Evolutionary conservation across 2,113 vertebrate genomes (phyloP).

Genomic region (Mesitornis unicolor): DNA sequence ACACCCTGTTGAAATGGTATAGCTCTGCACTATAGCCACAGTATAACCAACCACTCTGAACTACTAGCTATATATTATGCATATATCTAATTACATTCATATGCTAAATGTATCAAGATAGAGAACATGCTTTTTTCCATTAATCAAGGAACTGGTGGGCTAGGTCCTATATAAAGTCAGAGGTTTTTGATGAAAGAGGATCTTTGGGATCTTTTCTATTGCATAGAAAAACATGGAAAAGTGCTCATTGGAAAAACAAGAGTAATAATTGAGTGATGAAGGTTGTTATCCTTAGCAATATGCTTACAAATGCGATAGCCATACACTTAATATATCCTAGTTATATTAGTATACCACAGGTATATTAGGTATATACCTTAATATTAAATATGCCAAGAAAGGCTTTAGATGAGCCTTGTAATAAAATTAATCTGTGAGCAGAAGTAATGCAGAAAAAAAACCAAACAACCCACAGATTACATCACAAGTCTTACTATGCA

Average conservation of each 20-base stretch:
- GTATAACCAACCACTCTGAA: not conserved
- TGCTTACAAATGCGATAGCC: not conserved
- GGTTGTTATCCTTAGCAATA: not conserved
- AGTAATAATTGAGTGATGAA: not conserved
- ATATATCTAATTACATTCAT: not conserved
- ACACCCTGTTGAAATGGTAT: not conserved
- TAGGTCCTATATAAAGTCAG: not conserved
- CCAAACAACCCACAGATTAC: too few species aligned
- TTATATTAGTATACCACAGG: not conserved
- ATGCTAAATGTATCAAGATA: not conserved
- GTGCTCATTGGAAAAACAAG: not conserved
- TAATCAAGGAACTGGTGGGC: not conserved
- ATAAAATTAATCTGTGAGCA: not conserved
- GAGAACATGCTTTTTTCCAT: not conserved
- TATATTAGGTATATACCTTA: not conserved
- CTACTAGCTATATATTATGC: not conserved
- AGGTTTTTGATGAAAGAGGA: not conserved
- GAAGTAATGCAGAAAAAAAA: not conserved
- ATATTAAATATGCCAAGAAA: not conserved
- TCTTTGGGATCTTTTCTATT: not conserved
- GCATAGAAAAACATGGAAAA: not conserved
- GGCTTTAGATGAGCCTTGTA: not conserved
- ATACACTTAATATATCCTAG: not conserved
- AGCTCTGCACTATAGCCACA: not conserved
- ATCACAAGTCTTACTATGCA: not conserved